phyloP scores from a whole-genome alignment of 2,888 invertebrate genomes.

The Dolichopus griseipennis region DNA sequence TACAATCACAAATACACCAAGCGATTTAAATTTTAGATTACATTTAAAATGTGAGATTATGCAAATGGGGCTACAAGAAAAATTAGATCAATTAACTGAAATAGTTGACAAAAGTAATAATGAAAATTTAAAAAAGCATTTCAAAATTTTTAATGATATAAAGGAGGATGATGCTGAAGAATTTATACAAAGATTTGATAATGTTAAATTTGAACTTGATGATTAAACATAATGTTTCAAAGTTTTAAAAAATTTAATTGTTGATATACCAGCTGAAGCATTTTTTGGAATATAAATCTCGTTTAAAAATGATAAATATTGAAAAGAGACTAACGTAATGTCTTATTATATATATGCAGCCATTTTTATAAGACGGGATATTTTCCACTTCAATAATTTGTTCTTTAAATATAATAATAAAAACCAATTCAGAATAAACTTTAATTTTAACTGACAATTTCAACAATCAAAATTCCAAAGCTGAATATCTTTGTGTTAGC shows the following conservation, averaged over 20 bases:
- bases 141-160: slow-evolving; percentile 78
- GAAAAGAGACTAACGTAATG: too few relatives aligned
- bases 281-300: too few relatives aligned
- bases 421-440: too few relatives aligned
- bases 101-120: slow-evolving; percentile 41
- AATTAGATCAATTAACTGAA: slow-evolving; percentile 36
- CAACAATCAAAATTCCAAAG: too few relatives aligned
- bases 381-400: too few relatives aligned
- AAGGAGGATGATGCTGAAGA: slow-evolving; percentile 92
- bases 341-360: too few relatives aligned
- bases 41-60: slow-evolving; percentile 94
- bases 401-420: too few relatives aligned
- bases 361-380: too few relatives aligned
- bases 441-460: too few relatives aligned
- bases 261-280: slow-evolving; percentile 83
- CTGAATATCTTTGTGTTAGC: too few relatives aligned
- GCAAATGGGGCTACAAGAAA: slow-evolving; percentile 80
- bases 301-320: too few relatives aligned
- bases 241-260: slow-evolving; percentile 75
- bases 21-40: slow-evolving; percentile 86
- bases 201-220: slow-evolving; percentile 83
- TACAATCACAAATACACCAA: slow-evolving; percentile 72
- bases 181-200: slow-evolving; percentile 83
- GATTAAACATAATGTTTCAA: slow-evolving; percentile 90
- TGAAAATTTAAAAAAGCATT: slow-evolving; percentile 71